Conservation (phyloP, 2,888 invertebrate genomes). For the Acrocyrtus sp. region DNA sequence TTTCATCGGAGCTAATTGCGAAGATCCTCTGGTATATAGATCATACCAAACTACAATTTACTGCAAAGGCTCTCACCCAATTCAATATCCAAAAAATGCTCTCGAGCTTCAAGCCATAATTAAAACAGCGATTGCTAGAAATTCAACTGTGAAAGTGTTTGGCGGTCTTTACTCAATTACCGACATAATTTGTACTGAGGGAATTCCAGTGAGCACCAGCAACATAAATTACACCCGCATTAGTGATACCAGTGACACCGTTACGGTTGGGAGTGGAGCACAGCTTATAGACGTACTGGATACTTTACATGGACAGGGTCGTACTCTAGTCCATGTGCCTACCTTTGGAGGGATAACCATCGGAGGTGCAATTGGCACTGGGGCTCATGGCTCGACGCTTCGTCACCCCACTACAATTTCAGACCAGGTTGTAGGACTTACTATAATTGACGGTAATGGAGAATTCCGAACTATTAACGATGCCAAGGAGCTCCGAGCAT, state of each 20-base stretch:
- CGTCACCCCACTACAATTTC: constrained; percentile 45
- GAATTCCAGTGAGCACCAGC: constrained; percentile 36
- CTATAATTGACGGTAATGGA: constrained; percentile 46
- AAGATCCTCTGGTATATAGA: too few species aligned
- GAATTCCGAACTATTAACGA: constrained; percentile 26
- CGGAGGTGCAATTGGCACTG: constrained; percentile 48
- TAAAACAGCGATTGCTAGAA: constrained; percentile 22
- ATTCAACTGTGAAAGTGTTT: constrained; percentile 41
- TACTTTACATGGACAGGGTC: constrained; percentile 12
- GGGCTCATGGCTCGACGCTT: constrained; percentile 47
- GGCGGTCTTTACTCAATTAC: constrained; percentile 51
- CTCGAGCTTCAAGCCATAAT: constrained; percentile 41
- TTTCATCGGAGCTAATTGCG: too few species aligned
- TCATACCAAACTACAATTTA: constrained; percentile 51
- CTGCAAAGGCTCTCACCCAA: constrained; percentile 32
- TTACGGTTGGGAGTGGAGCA: constrained; percentile 36
- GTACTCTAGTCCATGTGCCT: constrained; percentile 37
- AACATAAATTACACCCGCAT: constrained; percentile 33
- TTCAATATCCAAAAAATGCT: constrained; percentile 23
- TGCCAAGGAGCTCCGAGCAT: constrained; percentile 27
- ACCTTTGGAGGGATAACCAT: constrained; percentile 52
- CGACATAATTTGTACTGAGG: constrained; percentile 51
- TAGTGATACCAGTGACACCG: constrained; percentile 24
- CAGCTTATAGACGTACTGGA: constrained; percentile 27
- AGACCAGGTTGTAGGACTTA: constrained; percentile 45